Evolutionary conservation across 1,140 invertebrate species (phyloP), one percentile per base, ranked within the genome.

Genomic region (Linepithema humile): DNA sequence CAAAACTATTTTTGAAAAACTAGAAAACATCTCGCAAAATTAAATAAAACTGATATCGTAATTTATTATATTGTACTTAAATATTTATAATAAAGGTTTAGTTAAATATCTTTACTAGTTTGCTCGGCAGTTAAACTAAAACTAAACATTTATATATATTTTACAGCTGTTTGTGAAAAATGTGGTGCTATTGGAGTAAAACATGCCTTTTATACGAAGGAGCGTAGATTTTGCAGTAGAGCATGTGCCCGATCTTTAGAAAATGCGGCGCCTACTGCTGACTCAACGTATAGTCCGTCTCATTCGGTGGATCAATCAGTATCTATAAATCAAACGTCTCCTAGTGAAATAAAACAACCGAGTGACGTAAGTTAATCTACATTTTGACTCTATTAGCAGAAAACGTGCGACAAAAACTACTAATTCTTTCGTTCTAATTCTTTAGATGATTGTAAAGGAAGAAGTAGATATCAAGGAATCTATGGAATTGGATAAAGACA

Each of bases 121-220:
- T n/a, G n/a, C n/a, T n/a, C n/a, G n/a, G n/a, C n/a, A n/a, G n/a
- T n/a, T n/a, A n/a, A n/a, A n/a, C n/a, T n/a, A n/a, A n/a, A n/a
- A n/a, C n/a, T n/a, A 12, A 65, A 73, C 4, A 17, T 17, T 72
- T 29, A 72, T n/a, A 86, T 87, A 4, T 65, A 78, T 87, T 90
- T 93, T 88, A 92, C 85, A 98, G 97, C 97, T 90, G 97, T 98
- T 43, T 98, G 97, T 95, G 97, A 98, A 94, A 97, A 97, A 93
- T 98, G 98, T 94, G 97, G 97, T 67, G 97, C 97, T 40, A 97
- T 98, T 87, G 98, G 98, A 83, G 97, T 98, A 6, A 98, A 98
- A 93, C 97, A 98, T 94, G 97, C 97, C 2, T 98, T 98, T 94
- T 98, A 98, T 90, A 98, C 97, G 12, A 97, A 97, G 93, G 97